These are phyloP conservation scores for Saccostrea glomerata DNA, from an alignment of 1,140 invertebrate genomes.

Conservation along the genomic window DNA sequence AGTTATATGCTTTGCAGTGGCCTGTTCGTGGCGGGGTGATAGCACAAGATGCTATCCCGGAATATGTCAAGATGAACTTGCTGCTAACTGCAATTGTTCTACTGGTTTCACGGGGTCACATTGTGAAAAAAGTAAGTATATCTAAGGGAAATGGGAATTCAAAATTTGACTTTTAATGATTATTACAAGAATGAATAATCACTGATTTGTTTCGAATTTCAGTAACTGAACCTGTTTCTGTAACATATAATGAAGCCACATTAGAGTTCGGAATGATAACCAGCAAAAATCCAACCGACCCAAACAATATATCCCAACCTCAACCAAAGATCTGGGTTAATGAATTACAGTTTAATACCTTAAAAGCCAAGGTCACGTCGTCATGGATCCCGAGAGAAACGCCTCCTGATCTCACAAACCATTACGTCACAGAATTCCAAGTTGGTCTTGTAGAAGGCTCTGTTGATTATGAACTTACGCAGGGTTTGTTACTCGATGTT, in stretches of 20 bases:
- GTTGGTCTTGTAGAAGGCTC: constrained; percentile 20
- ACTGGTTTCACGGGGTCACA: constrained; percentile 56
- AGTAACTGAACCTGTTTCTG: not conserved
- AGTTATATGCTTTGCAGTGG: constrained; percentile 50
- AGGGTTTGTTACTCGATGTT: not conserved
- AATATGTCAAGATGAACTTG: constrained; percentile 50
- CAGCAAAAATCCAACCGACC: constrained; percentile 27
- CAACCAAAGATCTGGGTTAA: constrained; percentile 13
- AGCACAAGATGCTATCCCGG: constrained; percentile 62
- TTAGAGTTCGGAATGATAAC: constrained; percentile 13
- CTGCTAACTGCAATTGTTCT: constrained; percentile 53
- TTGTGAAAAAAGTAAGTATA: constrained; percentile 59
- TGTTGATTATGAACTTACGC: constrained; percentile 7
- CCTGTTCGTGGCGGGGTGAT: constrained; percentile 62
- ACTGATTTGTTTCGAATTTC: not conserved
- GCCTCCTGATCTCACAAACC: not conserved
- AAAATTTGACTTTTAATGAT: not conserved
- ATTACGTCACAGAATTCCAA: constrained; percentile 32
- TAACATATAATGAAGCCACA: not conserved
- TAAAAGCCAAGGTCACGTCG: not conserved
- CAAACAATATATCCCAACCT: constrained; percentile 28
- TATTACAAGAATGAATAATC: no score
- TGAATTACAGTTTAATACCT: constrained; percentile 4
- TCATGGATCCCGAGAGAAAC: not conserved
- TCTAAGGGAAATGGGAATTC: not conserved